Percentiles rank a stretch among this genome's conserved stretches.
These are phyloP conservation scores for Cranoglanis bouderius DNA, from an alignment of 2,113 vertebrate species.

Conservation along the genomic window DNA sequence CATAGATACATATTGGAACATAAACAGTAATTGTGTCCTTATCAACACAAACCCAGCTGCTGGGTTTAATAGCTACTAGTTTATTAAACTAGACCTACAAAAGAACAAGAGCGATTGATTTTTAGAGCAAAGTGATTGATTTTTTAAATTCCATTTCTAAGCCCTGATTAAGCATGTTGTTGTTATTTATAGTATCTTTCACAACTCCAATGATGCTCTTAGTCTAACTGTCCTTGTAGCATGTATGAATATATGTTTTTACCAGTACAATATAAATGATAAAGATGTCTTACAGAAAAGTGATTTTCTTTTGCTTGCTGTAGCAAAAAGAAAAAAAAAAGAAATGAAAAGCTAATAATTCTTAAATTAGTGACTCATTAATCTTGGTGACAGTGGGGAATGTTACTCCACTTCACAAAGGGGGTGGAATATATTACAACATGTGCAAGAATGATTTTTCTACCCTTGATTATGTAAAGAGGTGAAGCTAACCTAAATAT, in stretches of 20 bases:
- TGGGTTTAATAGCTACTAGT: conserved; percentile 1
- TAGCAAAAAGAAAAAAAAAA: neutral
- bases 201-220: neutral
- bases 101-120: neutral
- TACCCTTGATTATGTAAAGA: conserved; percentile 46
- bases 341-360: conserved; percentile 62
- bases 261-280: neutral
- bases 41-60: neutral
- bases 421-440: conserved; percentile 41
- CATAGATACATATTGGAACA: neutral
- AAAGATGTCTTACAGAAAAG: neutral
- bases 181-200: neutral
- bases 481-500: conserved; percentile 46
- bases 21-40: neutral
- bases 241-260: neutral
- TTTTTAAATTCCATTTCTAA: neutral
- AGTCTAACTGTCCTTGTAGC: neutral
- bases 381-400: conserved; percentile 64
- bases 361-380: conserved; percentile 69
- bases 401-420: conserved; percentile 62
- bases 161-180: neutral
- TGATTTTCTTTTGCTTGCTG: neutral
- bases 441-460: conserved; percentile 10
- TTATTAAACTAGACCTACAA: neutral
- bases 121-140: neutral